phyloP scores from a whole-genome alignment of 35 echinoderm and acorn worm genomes.

The Ptychodera flava region DNA sequence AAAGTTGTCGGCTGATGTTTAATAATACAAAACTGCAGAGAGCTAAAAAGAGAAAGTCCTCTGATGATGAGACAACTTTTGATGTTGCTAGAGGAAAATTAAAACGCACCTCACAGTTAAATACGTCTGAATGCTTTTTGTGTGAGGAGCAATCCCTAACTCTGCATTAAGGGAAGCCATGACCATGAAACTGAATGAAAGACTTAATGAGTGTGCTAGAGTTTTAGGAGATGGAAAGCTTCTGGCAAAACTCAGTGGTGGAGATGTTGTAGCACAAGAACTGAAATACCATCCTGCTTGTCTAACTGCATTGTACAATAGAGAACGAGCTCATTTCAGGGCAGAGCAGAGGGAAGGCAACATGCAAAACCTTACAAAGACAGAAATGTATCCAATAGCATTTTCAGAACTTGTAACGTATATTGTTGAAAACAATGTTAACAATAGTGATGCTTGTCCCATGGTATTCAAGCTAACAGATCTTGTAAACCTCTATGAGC shows the following conservation, averaged over 20 bases:
- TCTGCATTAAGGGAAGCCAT: not conserved
- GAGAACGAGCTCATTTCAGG: not conserved
- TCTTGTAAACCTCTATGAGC: not conserved
- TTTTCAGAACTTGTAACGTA: conserved; percentile 13
- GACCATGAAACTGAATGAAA: no score
- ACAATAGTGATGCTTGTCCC: no score
- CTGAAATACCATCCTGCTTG: conserved; percentile 16
- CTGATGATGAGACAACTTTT: no score
- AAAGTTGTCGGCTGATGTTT: no score
- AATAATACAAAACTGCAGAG: no score
- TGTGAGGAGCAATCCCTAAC: not conserved
- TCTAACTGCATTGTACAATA: conserved; percentile 13
- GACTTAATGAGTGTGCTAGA: no score
- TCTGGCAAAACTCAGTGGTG: conserved; percentile 22
- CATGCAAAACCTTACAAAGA: not conserved
- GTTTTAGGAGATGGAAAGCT: conserved; percentile 10
- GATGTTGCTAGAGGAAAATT: no score
- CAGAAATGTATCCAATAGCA: not conserved
- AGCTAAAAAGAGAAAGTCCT: no score
- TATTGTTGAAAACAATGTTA: conserved; percentile 2
- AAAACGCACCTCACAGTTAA: no score
- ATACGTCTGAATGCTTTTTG: no score
- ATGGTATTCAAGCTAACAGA: no score
- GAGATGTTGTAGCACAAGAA: conserved; percentile 18
- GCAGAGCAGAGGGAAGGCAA: no score